Base-by-base conservation (phyloP, 2,113 vertebrate genomes). In the Urocynchramus pylzowi region DNA sequence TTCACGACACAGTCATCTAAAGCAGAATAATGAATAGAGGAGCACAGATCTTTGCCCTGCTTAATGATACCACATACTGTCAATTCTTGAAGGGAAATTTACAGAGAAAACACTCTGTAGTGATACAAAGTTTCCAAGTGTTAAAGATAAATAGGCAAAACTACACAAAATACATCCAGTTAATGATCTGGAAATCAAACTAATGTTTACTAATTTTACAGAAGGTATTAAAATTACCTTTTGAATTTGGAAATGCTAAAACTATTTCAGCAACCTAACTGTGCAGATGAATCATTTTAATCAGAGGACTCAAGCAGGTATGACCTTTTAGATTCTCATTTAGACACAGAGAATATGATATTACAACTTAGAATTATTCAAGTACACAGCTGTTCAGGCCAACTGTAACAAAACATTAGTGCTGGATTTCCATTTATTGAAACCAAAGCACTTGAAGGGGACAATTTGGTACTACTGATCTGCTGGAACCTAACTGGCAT, bases 201-300 rank as follows among this genome's bases (percentile, higher is more conserved):
- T 39, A 61, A 45, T 59, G 16, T 61, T 94, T 85, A 65, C 70
- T 90, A 41, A 73, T 80, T 83, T 88, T 80, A 80, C 16, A 50
- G 24, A 45, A 88, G 47, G 27, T 86, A 63, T 20, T 84, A 63
- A 84, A 93, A 87, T 84, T 61, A 78, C 17, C 52, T 77, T 88
- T 78, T 63, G 64, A 93, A 87, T 84, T 89, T 49, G 39, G 68
- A 95, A 95, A 90, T 63, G 33, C 56, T 95, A 75, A 84, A 95
- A 89, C 69, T n/a, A 84, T 80, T 90, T 70, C 1, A 6, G 54
- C 56, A 84, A 81, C 39, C 21, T 69, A 84, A 49, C 39, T 70
- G 45, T 31, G 63, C 31, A 69, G 70, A 69, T 83, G 53, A 94
- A 85, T 68, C 22, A 92, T 88, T 85, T 90, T 77, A 91, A 90